Evolutionary conservation across 2,888 invertebrate species (phyloP).

Genomic region (Orchesellides sinensis): DNA sequence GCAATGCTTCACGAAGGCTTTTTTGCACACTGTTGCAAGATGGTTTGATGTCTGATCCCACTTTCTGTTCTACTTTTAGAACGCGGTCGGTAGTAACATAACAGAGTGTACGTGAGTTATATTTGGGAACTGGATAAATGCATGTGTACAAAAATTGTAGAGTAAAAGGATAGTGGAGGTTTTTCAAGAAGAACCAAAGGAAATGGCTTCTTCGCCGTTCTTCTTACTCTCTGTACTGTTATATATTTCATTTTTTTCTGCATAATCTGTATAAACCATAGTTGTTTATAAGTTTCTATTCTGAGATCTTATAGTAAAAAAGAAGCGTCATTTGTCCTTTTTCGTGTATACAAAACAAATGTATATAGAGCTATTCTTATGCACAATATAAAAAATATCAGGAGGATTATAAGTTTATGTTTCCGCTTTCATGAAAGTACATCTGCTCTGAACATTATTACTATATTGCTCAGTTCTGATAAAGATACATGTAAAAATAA

Average conservation of each 20-base stretch:
- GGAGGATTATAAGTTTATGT: too few species aligned
- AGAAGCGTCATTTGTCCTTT: too few species aligned
- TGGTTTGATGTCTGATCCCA: slow-evolving; percentile 49
- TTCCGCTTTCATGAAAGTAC: too few species aligned
- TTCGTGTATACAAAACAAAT: too few species aligned
- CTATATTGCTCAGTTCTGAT: not conserved
- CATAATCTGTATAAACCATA: slow-evolving; percentile 3
- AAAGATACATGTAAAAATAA: not conserved
- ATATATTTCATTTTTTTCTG: slow-evolving; percentile 8
- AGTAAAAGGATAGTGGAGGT: not conserved
- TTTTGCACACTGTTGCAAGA: slow-evolving; percentile 60
- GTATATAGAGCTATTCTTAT: not conserved
- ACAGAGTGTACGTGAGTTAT: slow-evolving; percentile 2
- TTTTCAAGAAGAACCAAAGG: not conserved
- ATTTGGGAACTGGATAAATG: too few species aligned
- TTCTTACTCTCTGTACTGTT: too few species aligned
- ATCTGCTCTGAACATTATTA: too few species aligned
- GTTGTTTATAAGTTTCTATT: slow-evolving; percentile 10
- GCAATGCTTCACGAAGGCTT: slow-evolving; percentile 16
- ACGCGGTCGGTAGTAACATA: slow-evolving; percentile 30
- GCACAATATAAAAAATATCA: too few species aligned
- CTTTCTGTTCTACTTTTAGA: slow-evolving; percentile 64
- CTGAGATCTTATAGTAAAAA: slow-evolving; percentile 24
- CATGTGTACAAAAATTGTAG: too few species aligned
- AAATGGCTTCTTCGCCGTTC: slow-evolving; percentile 27